phyloP scores from a whole-genome alignment of 2,888 invertebrate species.

The Chloroclysta siterata region DNA sequence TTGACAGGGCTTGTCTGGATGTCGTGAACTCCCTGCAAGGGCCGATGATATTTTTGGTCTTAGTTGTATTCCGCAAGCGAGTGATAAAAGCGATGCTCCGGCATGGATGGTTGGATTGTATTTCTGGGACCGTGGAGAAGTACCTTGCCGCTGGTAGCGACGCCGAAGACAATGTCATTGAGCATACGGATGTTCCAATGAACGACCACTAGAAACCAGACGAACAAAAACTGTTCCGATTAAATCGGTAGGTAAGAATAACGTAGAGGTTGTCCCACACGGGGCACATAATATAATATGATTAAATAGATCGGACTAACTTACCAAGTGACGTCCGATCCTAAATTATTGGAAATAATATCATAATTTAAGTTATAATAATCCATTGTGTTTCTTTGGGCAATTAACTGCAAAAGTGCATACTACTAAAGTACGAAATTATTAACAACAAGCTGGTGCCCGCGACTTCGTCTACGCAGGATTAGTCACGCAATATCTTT shows the following conservation, averaged over 20 bases:
- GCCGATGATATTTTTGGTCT: constrained; percentile 84
- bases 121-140: constrained; percentile 59
- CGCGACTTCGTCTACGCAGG: no score
- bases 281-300: no score
- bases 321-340: no score
- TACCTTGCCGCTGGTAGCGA: constrained; percentile 72
- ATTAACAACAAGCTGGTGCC: no score
- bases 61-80: constrained; percentile 84
- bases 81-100: constrained; percentile 73
- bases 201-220: constrained; percentile 46
- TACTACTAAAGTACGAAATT: no score
- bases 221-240: background rate
- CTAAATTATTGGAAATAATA: no score
- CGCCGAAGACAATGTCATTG: constrained; percentile 76
- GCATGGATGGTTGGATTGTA: constrained; percentile 64
- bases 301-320: no score
- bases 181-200: constrained; percentile 69
- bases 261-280: background rate
- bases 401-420: no score
- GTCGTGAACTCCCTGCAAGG: constrained; percentile 86
- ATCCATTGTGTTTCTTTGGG: no score
- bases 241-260: background rate
- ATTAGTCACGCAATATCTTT: no score
- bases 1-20: constrained; percentile 84
- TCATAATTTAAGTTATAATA: no score